Evolutionary conservation across 2,888 invertebrate species (phyloP).

Genomic region (Drosophila sordidula): DNA sequence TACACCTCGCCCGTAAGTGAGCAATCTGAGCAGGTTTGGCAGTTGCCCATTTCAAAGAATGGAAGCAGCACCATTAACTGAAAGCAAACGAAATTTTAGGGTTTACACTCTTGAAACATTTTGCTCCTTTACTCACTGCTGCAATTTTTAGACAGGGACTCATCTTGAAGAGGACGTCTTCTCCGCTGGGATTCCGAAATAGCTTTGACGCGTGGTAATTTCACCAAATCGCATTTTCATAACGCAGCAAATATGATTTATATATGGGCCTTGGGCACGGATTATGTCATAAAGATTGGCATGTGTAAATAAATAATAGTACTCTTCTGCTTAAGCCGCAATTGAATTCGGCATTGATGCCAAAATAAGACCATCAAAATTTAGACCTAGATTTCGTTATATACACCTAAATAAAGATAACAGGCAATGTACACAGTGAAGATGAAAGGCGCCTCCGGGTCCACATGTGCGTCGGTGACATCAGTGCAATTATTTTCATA

Average conservation of each 20-base stretch:
- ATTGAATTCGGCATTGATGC: conserved; percentile 27
- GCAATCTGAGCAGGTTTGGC: conserved; percentile 50
- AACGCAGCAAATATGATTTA: conserved; percentile 21
- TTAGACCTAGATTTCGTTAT: conserved; percentile 14
- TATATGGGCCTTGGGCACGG: conserved; percentile 4
- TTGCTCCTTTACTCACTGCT: conserved; percentile 19
- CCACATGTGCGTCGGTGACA: conserved; percentile 7
- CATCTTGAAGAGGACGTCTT: conserved; percentile 29
- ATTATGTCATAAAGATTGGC: conserved; percentile 51
- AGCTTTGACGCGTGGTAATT: conserved; percentile 21
- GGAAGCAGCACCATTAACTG: conserved; percentile 16
- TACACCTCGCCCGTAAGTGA: conserved; percentile 35
- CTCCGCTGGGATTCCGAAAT: conserved; percentile 16
- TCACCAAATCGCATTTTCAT: conserved; percentile 27
- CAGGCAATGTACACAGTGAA: neutral
- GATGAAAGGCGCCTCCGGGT: conserved; percentile 1
- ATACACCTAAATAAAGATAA: conserved; percentile 22
- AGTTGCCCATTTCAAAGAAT: conserved; percentile 1
- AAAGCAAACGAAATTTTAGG: neutral
- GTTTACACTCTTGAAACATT: neutral
- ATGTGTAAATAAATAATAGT: conserved; percentile 18
- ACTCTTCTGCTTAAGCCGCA: conserved; percentile 1
- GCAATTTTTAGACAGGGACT: neutral
- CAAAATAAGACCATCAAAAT: conserved; percentile 21
- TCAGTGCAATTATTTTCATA: conserved; percentile 5